Conservation (phyloP, 1,140 invertebrate species). For the Steinernema khuongi region DNA sequence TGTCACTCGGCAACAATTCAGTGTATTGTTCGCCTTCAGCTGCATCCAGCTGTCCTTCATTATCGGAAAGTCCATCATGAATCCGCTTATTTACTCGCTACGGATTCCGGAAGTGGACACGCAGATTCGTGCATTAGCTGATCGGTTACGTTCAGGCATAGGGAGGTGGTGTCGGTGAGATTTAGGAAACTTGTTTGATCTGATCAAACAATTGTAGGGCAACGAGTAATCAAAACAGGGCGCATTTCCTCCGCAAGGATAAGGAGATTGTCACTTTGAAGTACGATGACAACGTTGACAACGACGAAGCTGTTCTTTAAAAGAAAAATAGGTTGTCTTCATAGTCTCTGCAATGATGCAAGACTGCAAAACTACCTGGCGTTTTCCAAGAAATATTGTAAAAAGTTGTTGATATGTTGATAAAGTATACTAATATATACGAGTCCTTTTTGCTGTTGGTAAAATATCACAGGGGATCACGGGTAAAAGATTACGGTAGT, state of each 20-base stretch:
- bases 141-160: neutral
- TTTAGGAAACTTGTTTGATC: neutral
- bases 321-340: neutral
- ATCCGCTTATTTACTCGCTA: constrained; percentile 49
- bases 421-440: too few relatives aligned
- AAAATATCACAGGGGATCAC: too few relatives aligned
- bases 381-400: neutral
- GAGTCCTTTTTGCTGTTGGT: too few relatives aligned
- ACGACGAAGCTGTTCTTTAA: neutral
- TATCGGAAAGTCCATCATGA: constrained; percentile 46
- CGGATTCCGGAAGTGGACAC: constrained; percentile 43
- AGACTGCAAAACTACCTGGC: too few relatives aligned
- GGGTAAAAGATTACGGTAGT: too few relatives aligned
- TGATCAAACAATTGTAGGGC: neutral
- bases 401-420: too few relatives aligned
- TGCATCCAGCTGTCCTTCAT: constrained; percentile 44
- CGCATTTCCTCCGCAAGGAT: neutral
- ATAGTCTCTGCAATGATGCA: too few relatives aligned
- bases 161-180: neutral
- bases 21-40: constrained; percentile 39
- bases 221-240: neutral
- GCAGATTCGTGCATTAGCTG: constrained; percentile 21
- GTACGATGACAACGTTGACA: neutral
- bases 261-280: neutral
- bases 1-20: constrained; percentile 24